Conservation (phyloP, 1,140 invertebrate species). For the Scaptomyza pallida region DNA sequence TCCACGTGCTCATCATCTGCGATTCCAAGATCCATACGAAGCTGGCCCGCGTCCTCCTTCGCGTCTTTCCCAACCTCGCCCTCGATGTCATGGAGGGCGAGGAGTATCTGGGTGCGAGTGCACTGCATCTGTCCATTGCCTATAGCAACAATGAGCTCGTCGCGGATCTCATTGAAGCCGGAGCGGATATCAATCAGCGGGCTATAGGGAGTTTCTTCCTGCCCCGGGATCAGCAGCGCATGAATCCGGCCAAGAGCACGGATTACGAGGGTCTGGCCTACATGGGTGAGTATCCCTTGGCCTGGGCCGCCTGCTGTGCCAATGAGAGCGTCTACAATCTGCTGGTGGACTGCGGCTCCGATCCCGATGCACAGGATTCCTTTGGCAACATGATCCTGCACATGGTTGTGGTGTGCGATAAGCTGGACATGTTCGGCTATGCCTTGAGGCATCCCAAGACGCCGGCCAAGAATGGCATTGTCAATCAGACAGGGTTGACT, state of each 20-base stretch:
- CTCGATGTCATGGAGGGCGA: slow-evolving; percentile 98
- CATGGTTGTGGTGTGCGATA: slow-evolving; percentile 99
- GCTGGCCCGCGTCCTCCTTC: slow-evolving; percentile 94
- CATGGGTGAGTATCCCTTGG: slow-evolving; percentile 97
- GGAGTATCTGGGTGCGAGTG: slow-evolving; percentile 97
- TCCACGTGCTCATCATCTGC: slow-evolving; percentile 97
- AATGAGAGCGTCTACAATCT: slow-evolving; percentile 99
- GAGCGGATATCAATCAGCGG: slow-evolving; percentile 95
- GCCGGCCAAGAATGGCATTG: slow-evolving; percentile 95
- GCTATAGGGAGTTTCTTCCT: slow-evolving; percentile 97
- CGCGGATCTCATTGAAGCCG: slow-evolving; percentile 94
- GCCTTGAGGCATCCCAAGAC: slow-evolving; percentile 96
- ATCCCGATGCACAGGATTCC: slow-evolving; percentile 95
- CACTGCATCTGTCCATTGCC: slow-evolving; percentile 97
- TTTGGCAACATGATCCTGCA: slow-evolving; percentile 98
- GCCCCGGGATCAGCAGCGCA: slow-evolving; percentile 94
- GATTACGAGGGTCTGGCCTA: slow-evolving; percentile 98
- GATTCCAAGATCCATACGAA: slow-evolving; percentile 90
- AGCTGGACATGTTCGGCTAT: slow-evolving; percentile 99
- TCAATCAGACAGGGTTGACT: slow-evolving; percentile 95
- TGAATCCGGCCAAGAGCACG: slow-evolving; percentile 89
- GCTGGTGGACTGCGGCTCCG: slow-evolving; percentile 94
- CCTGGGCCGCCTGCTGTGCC: slow-evolving; percentile 98
- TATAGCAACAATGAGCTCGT: slow-evolving; percentile 98
- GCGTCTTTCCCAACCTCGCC: slow-evolving; percentile 95